phyloP scores from a whole-genome alignment of 2,797 vertebrate species.

The Siniperca obscura region DNA sequence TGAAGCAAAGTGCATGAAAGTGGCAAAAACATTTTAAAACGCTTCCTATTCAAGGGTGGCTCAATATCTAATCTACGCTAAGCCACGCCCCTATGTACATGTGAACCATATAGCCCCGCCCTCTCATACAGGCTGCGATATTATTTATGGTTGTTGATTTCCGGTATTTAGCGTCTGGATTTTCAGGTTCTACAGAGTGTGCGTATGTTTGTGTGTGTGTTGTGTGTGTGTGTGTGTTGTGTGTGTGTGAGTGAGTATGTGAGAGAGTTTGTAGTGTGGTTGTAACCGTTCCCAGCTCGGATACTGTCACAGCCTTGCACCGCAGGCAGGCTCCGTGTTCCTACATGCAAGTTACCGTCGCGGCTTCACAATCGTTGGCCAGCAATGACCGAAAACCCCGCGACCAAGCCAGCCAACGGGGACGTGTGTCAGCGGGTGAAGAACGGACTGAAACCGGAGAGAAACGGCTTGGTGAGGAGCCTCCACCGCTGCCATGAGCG shows the following conservation, averaged over 20 bases:
- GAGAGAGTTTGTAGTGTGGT: slow-evolving; percentile 40
- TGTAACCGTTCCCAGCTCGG: slow-evolving; percentile 41
- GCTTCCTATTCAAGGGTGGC: no score
- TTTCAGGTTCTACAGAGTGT: slow-evolving; percentile 70
- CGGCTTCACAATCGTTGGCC: slow-evolving; percentile 52
- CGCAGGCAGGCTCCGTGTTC: slow-evolving; percentile 44
- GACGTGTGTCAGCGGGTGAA: slow-evolving; percentile 68
- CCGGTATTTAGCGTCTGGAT: slow-evolving; percentile 72
- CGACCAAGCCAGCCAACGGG: slow-evolving; percentile 69
- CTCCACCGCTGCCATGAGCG: slow-evolving; percentile 64
- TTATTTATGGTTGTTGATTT: slow-evolving; percentile 78
- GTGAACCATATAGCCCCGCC: slow-evolving; percentile 43
- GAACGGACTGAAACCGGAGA: slow-evolving; percentile 79
- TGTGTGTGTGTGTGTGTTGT: not conserved
- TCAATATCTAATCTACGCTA: not conserved
- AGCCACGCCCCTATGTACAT: slow-evolving; percentile 41
- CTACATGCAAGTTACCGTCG: slow-evolving; percentile 72
- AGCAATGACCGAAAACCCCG: slow-evolving; percentile 82
- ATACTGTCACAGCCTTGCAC: slow-evolving; percentile 70
- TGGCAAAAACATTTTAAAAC: not conserved
- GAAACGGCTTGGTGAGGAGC: slow-evolving; percentile 75
- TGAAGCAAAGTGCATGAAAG: no score
- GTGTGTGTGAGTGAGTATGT: not conserved
- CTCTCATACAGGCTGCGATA: not conserved
- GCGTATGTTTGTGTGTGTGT: not conserved